Evolutionary conservation across 2,888 invertebrate species (phyloP), one percentile per base, ranked within the genome.

Genomic region (Quadroppia sp.): DNA sequence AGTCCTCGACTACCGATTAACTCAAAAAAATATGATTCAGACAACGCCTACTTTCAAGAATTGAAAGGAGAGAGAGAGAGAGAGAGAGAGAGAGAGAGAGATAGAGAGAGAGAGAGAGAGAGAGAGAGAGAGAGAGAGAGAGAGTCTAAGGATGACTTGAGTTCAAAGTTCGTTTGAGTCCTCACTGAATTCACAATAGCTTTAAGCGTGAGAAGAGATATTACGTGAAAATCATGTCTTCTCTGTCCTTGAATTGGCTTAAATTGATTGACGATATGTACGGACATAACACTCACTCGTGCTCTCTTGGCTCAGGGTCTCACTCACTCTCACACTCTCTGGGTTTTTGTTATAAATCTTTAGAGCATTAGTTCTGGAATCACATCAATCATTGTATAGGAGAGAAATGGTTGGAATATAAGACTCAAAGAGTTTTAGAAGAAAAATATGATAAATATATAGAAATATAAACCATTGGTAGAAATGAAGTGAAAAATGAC

Each of bases 231-330:
- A 69, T 69, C 69, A 69, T 69, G 69, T 20, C 25, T 69, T 69
- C 20, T 15, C 25, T 69, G 69, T 23, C 69, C 69, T 69, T 69
- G 69, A 69, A 69, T 69, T 42, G 42, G 69, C 69, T 69, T 69
- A 69, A 69, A 69, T 69, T 69, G 69, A 69, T 69, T 69, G 69
- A 69, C 69, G 69, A 69, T 69, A n/a, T 30, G 59, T 15, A 59
- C 69, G 45, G 69, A 69, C 69, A 69, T 25, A 36, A 69, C 69
- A 42, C 40, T 42, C 42, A 23, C 42, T 45, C 45, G 11, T n/a
- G 1, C n/a, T 20, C 61, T 64, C 61, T n/a, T 36, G 36, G 36
- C 61, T 36, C 61, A 13, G 3, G 15, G 23, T 20, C 53, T 53
- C 6, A 59, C 30, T 42, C 69, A 36, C 64, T 20, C 53, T 53